Percentiles rank a stretch among this genome's conserved stretches.
Evolutionary conservation across 2,797 vertebrate genomes (phyloP).

Genomic region (Xenentodon cancila): DNA sequence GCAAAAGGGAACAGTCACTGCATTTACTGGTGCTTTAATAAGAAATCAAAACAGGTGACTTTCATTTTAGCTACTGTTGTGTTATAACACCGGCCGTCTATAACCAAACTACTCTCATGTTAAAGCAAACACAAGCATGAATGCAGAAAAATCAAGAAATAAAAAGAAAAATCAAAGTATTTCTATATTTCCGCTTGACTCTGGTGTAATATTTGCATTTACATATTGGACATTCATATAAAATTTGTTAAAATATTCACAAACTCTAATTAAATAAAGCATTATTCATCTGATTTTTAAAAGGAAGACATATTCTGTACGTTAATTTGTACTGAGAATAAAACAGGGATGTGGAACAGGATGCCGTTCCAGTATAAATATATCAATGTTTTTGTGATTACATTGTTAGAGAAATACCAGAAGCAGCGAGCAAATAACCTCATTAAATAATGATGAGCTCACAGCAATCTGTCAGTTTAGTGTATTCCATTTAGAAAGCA

Average conservation of each 20-base stretch:
- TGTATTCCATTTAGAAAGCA: conserved; percentile 41
- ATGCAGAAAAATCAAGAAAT: background rate
- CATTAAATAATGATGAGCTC: conserved; percentile 49
- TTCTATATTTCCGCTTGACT: conserved; percentile 25
- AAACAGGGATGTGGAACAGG: conserved; percentile 7
- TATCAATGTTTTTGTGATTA: conserved; percentile 42
- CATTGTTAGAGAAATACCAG: conserved; percentile 38
- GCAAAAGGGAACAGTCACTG: conserved; percentile 49
- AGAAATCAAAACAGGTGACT: conserved; percentile 73
- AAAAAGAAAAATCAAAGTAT: conserved; percentile 8
- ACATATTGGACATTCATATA: background rate
- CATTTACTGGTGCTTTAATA: conserved; percentile 55
- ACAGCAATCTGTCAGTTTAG: conserved; percentile 45
- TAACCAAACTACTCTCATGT: conserved; percentile 1
- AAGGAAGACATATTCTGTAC: background rate
- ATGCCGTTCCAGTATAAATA: conserved; percentile 21
- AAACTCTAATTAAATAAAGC: background rate
- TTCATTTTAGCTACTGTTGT: conserved; percentile 57
- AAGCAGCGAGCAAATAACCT: conserved; percentile 36
- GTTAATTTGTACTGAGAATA: conserved; percentile 21
- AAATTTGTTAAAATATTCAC: background rate
- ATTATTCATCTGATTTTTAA: background rate
- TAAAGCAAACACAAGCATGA: conserved; percentile 24
- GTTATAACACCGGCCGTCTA: conserved; percentile 4
- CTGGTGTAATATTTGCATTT: conserved; percentile 27